These are phyloP conservation scores for Zaprionus gabonicus DNA, from an alignment of 1,140 invertebrate species.

Conservation along the genomic window DNA sequence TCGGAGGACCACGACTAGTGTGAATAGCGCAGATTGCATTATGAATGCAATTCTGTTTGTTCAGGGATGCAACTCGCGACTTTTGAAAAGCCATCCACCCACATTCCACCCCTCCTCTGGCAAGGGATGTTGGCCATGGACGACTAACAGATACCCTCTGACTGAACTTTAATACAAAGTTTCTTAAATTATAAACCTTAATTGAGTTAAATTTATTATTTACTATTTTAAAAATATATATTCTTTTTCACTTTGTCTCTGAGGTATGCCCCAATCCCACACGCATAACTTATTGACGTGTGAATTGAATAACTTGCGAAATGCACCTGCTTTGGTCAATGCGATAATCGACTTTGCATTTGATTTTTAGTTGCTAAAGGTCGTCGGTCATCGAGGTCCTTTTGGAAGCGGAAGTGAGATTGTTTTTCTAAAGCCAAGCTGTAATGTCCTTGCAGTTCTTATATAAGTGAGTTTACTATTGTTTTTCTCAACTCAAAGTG, in stretches of 20 bases:
- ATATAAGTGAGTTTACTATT: neutral
- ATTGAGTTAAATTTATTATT: neutral
- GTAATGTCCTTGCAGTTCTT: neutral
- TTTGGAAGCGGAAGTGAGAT: neutral
- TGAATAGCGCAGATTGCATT: neutral
- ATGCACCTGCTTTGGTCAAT: neutral
- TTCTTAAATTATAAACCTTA: too few relatives aligned
- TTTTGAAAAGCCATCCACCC: neutral
- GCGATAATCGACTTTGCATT: neutral
- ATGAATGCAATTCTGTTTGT: slow-evolving; percentile 1
- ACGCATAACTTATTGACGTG: slow-evolving; percentile 5
- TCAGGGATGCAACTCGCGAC: neutral
- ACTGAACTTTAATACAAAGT: too few relatives aligned
- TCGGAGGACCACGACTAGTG: neutral
- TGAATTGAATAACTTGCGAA: slow-evolving; percentile 2
- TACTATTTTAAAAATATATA: neutral
- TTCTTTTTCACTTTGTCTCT: neutral
- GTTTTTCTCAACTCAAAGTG: neutral
- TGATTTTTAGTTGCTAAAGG: neutral
- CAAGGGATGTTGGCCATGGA: neutral
- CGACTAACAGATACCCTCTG: neutral
- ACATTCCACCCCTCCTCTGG: neutral
- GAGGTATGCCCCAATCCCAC: neutral
- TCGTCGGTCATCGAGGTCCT: neutral
- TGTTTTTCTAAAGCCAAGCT: neutral